Conservation (phyloP, 2,888 invertebrate species). For the Eumacrocentrus americanus region DNA sequence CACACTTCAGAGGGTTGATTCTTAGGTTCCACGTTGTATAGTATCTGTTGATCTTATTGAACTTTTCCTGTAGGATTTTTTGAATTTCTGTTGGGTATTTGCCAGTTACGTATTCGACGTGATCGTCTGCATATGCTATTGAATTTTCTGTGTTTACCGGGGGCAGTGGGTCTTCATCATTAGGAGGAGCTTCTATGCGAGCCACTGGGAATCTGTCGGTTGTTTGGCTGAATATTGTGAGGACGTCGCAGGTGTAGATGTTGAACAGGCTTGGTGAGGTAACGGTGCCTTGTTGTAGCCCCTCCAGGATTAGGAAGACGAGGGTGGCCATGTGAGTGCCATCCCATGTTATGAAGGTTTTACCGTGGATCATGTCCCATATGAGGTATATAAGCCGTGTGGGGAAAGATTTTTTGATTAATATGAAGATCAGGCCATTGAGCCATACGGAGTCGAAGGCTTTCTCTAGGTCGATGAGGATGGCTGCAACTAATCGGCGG, state of each 20-base stretch:
- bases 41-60: constrained; percentile 24
- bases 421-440: constrained; percentile 2
- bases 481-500: constrained; percentile 12
- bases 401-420: constrained; percentile 22
- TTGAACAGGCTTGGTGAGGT: constrained; percentile 25
- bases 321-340: background rate
- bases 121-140: constrained; percentile 28
- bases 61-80: constrained; percentile 3
- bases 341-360: constrained; percentile 19
- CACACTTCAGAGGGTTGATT: constrained; percentile 29
- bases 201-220: too few relatives aligned
- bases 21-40: constrained; percentile 29
- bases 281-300: constrained; percentile 21
- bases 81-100: background rate
- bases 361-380: constrained; percentile 26
- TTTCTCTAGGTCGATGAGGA: constrained; percentile 8
- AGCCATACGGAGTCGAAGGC: constrained; percentile 22
- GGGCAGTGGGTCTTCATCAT: background rate
- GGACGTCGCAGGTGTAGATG: constrained; percentile 18
- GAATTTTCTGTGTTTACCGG: background rate
- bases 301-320: constrained; percentile 1
- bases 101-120: constrained; percentile 11
- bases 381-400: constrained; percentile 20
- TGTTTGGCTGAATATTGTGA: too few relatives aligned
- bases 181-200: too few relatives aligned